phyloP scores from a whole-genome alignment of 2,113 vertebrate species.

The Neogobius melanostomus region DNA sequence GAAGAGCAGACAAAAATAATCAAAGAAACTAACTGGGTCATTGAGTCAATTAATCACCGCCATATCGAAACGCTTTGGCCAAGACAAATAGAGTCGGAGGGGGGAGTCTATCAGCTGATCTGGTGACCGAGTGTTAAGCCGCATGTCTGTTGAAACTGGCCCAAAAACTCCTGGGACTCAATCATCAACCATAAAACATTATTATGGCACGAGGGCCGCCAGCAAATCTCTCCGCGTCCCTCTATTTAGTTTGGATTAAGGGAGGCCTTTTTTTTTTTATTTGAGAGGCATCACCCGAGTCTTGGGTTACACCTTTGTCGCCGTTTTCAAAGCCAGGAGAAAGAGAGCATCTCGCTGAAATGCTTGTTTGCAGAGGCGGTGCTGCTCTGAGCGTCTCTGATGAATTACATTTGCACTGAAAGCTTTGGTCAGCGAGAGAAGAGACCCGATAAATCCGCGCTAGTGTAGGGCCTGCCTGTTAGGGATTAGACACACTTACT shows the following conservation, averaged over 20 bases:
- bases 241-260: slow-evolving; percentile 73
- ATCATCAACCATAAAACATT: slow-evolving; percentile 75
- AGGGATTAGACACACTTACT: slow-evolving; percentile 66
- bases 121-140: slow-evolving; percentile 66
- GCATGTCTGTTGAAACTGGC: slow-evolving; percentile 71
- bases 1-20: slow-evolving; percentile 38
- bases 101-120: slow-evolving; percentile 63
- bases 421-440: slow-evolving; percentile 68
- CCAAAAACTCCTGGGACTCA: slow-evolving; percentile 61
- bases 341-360: slow-evolving; percentile 59
- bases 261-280: slow-evolving; percentile 24
- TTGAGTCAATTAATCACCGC: slow-evolving; percentile 51
- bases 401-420: slow-evolving; percentile 72
- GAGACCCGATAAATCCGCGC: slow-evolving; percentile 67
- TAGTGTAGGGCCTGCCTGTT: slow-evolving; percentile 64
- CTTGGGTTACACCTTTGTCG: slow-evolving; percentile 67
- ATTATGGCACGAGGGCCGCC: slow-evolving; percentile 51
- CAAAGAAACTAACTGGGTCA: slow-evolving; percentile 42
- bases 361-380: slow-evolving; percentile 64
- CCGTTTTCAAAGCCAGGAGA: slow-evolving; percentile 31
- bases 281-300: slow-evolving; percentile 13
- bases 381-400: slow-evolving; percentile 69
- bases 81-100: slow-evolving; percentile 48
- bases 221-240: slow-evolving; percentile 62
- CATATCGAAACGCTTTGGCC: slow-evolving; percentile 36